Conservation (phyloP, 2,888 invertebrate species). For the Drosophila atroscutellata region DNA sequence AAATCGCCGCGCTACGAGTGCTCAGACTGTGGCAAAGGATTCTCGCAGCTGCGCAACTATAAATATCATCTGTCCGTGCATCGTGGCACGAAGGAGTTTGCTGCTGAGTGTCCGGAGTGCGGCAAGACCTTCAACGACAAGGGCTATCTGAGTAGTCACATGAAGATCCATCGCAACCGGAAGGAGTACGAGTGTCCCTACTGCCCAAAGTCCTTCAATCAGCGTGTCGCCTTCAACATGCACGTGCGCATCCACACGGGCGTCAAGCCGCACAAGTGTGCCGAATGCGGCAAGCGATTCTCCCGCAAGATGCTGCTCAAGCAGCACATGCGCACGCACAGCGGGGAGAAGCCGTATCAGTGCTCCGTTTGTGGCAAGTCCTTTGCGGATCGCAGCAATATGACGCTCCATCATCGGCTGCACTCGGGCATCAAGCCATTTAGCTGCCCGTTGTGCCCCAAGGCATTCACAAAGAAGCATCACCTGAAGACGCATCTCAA, state of each 20-base stretch:
- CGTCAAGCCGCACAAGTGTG: slow-evolving; percentile 91
- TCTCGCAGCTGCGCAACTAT: slow-evolving; percentile 93
- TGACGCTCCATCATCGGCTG: slow-evolving; percentile 92
- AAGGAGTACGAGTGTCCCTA: slow-evolving; percentile 93
- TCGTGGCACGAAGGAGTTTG: slow-evolving; percentile 93
- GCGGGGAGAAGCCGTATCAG: slow-evolving; percentile 91
- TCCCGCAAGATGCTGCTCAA: slow-evolving; percentile 93
- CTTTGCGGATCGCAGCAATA: slow-evolving; percentile 93
- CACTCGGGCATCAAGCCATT: slow-evolving; percentile 94
- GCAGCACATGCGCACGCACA: slow-evolving; percentile 93
- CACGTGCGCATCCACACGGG: slow-evolving; percentile 93
- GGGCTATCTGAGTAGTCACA: slow-evolving; percentile 93
- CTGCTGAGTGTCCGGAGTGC: slow-evolving; percentile 89
- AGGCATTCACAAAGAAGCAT: slow-evolving; percentile 94
- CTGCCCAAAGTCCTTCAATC: slow-evolving; percentile 94
- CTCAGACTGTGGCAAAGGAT: slow-evolving; percentile 91
- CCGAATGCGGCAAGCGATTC: slow-evolving; percentile 92
- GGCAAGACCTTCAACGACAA: slow-evolving; percentile 94
- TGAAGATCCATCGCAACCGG: slow-evolving; percentile 93
- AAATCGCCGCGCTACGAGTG: slow-evolving; percentile 88
- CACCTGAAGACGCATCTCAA: slow-evolving; percentile 94
- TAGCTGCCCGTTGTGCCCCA: slow-evolving; percentile 87
- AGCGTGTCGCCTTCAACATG: slow-evolving; percentile 95
- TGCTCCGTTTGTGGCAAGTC: slow-evolving; percentile 93
- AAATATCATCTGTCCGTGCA: slow-evolving; percentile 94